Base-by-base conservation (phyloP, 2,888 invertebrate species). In the Amphipoea lucens region DNA sequence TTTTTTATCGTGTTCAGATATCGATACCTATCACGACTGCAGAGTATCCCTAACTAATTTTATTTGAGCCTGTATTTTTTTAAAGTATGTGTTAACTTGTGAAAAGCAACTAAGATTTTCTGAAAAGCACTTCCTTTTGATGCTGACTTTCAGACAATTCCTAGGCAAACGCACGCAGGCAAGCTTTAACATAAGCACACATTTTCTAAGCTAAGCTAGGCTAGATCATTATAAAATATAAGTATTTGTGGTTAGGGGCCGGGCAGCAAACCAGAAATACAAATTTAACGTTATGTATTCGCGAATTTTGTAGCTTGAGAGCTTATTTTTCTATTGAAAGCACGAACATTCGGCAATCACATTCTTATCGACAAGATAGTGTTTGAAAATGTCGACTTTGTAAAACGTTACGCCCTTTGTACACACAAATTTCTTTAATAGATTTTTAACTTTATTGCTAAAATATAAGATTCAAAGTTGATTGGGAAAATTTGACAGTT, bases 201-300 rank as follows among this genome's bases (percentile, higher is more conserved):
- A 36, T 17, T 78, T 45, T 70, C 42, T 65, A 51, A 81, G 80
- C 81, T 69, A 81, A 74, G 82, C 81, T 82, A 79, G n/a, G 79
- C 70, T 67, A 69, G 23, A 42, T 7, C 7, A n/a, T 45, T 36
- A 23, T 42, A 12, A 36, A 51, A n/a, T 23, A 23, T 11, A 48
- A 36, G 12, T 45, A 51, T 76, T 29, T 45, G 20, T 66, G 48
- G 68, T 78, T 68, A 79, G 40, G 40, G 78, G 79, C 23, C 57
- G 79, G 78, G 68, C 78, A 78, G 78, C 78, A 78, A 60, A 17
- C 40, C 4, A 51, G 12, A 20, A 29, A 69, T n/a, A 20, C 40
- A 36, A 63, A 63, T 62, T 6, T 36, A 6, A 65, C 63, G 4
- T 40, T 36, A 20, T 36, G 4, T 40, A 40, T 65, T 65, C 20